Base-by-base conservation (phyloP, 2,888 invertebrate species). In the Ophion ellenae region DNA sequence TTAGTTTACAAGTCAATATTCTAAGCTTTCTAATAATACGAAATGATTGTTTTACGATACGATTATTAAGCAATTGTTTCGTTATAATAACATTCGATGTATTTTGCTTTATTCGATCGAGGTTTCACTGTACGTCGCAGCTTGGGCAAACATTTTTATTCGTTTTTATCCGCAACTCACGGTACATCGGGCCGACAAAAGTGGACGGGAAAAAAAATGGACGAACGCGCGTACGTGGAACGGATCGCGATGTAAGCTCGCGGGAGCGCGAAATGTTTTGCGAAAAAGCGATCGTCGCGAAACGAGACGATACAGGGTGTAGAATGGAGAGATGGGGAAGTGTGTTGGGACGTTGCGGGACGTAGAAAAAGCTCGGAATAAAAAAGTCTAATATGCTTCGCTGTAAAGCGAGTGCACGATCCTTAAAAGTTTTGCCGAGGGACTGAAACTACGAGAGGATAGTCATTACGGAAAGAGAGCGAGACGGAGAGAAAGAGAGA, bases 211-310 rank as follows among this genome's bases (percentile, higher is more conserved):
- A 47, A 47, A 75, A 59, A 71, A 45, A 81, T 83, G 75, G 75
- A 83, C 71, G 85, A 73, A 59, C 67, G 36, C 45, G 74, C 32
- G 61, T 63, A 64, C 63, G 69, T 80, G 40, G 47, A 79, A 93
- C 95, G 67, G n/a, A 75, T 28, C 53, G 57, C 69, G 71, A 71
- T 76, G 75, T 77, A 71, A 82, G 81, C 84, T 81, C 79, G 84
- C 81, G 66, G 71, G 84, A 84, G 86, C 86, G 84, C 84, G 78
- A 86, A 86, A 86, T 66, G 75, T 83, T 67, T 57, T 71, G 84
- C 36, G 79, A 47, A 86, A 80, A 79, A 77, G 70, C 77, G 74
- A 77, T 77, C 57, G 74, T 32, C 47, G 81, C 28, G 40, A 76
- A 75, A 28, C 45, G 66, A 45, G 59, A 73, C 57, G 47, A 63